Percentiles rank a stretch among this genome's conserved stretches.
Conservation (phyloP, 2,113 vertebrate genomes). For the Gymnorhina tibicen region DNA sequence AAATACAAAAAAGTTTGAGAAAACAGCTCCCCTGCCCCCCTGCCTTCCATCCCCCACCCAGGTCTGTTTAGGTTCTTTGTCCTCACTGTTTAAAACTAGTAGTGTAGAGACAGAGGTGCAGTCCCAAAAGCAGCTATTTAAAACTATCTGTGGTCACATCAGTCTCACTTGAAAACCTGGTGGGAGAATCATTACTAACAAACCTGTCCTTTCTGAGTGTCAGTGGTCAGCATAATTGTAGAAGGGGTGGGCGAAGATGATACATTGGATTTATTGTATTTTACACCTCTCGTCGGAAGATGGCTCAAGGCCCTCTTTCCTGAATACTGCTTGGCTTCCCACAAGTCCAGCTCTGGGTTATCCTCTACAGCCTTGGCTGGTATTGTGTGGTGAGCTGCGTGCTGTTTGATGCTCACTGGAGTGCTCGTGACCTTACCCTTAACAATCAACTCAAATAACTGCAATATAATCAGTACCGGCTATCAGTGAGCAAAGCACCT, state of each 20-base stretch:
- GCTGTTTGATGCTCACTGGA: accelerated
- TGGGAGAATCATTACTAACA: neutral
- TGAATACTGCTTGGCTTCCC: neutral
- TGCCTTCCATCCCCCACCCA: too few relatives aligned
- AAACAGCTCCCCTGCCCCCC: neutral
- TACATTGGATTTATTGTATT: neutral
- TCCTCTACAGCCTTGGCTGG: neutral
- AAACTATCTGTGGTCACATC: neutral
- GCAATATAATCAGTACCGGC: neutral
- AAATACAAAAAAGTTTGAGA: neutral
- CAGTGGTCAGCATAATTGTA: neutral
- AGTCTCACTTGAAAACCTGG: neutral
- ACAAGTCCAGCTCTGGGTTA: neutral
- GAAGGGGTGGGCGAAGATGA: neutral
- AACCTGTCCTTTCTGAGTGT: neutral
- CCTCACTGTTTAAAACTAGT: neutral
- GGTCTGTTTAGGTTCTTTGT: neutral
- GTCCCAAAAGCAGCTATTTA: neutral
- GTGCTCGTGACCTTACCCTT: neutral
- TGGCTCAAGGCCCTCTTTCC: neutral
- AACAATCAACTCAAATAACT: neutral
- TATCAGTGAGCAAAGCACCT: neutral
- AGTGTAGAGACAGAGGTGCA: neutral
- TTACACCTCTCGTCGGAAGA: neutral
- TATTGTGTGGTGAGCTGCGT: accelerated